Evolutionary conservation across 2,113 vertebrate species (phyloP).

Genomic region (Gambusia affinis): DNA sequence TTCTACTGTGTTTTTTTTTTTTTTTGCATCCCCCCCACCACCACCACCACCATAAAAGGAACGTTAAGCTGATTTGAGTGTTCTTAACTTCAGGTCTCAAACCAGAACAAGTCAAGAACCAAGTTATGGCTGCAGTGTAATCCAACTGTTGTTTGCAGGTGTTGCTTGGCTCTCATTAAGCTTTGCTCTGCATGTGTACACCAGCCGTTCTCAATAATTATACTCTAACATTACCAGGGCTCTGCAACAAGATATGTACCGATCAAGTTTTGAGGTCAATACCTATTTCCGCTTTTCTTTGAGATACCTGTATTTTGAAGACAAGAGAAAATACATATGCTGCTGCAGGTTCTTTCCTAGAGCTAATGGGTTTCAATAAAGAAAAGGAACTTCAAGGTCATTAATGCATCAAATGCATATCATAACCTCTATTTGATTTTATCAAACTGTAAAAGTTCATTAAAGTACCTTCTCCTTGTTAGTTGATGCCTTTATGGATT

Average conservation of each 20-base stretch:
- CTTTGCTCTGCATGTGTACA: slow-evolving; percentile 12
- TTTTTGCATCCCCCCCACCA: too few species aligned
- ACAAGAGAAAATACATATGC: too few species aligned
- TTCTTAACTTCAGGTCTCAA: neutral
- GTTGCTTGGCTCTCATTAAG: slow-evolving; percentile 6
- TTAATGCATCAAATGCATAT: too few species aligned
- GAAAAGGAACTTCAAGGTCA: too few species aligned
- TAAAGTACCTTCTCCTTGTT: too few species aligned
- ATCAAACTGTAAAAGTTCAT: too few species aligned
- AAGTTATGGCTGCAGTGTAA: neutral
- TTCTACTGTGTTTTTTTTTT: too few species aligned
- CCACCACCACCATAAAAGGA: neutral
- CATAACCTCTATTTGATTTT: too few species aligned
- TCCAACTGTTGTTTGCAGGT: slow-evolving; percentile 33
- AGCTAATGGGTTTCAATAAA: too few species aligned
- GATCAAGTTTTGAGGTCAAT: neutral
- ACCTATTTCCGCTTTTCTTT: neutral
- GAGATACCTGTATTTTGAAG: neutral
- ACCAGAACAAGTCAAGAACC: too few species aligned
- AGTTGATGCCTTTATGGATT: too few species aligned
- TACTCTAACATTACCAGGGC: neutral
- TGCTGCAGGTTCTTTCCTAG: too few species aligned
- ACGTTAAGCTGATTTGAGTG: neutral
- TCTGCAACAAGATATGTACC: neutral
- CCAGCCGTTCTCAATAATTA: slow-evolving; percentile 26